Evolutionary conservation across 2,113 vertebrate species (phyloP).

Genomic region (Apteryx owenii): DNA sequence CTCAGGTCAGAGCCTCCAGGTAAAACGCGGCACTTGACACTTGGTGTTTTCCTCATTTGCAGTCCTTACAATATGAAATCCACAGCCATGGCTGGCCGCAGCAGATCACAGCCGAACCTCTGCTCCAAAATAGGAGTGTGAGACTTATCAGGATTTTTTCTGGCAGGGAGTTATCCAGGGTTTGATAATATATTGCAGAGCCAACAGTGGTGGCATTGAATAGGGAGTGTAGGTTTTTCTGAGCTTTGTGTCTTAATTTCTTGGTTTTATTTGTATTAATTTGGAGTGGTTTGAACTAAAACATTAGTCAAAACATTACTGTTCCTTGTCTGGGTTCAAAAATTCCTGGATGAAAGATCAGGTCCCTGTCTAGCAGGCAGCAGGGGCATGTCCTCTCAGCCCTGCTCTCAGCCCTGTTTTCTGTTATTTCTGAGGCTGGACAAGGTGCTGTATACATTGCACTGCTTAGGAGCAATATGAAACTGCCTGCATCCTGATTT

Average conservation of each 20-base stretch:
- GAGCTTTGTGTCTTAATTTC: neutral
- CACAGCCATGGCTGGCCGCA: neutral
- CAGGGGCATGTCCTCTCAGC: neutral
- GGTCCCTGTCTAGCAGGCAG: rapidly evolving
- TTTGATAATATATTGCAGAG: neutral
- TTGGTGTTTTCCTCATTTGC: neutral
- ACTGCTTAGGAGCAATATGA: neutral
- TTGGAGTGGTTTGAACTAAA: neutral
- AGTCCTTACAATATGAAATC: neutral
- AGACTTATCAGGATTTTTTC: neutral
- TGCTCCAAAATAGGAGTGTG: neutral
- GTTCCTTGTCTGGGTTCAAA: neutral
- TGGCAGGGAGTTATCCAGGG: neutral
- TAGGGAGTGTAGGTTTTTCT: neutral
- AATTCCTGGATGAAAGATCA: neutral
- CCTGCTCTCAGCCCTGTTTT: neutral
- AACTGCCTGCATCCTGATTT: neutral
- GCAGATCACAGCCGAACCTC: neutral
- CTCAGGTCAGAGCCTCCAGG: neutral
- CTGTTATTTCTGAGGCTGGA: neutral
- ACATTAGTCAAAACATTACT: neutral
- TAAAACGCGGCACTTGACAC: neutral
- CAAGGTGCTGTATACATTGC: neutral
- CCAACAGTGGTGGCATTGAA: neutral
- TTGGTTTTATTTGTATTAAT: neutral